Conservation (phyloP, 30 jellyfish, hydroid and myxozoan genomes). For the Chrysaora quinquecirrha region DNA sequence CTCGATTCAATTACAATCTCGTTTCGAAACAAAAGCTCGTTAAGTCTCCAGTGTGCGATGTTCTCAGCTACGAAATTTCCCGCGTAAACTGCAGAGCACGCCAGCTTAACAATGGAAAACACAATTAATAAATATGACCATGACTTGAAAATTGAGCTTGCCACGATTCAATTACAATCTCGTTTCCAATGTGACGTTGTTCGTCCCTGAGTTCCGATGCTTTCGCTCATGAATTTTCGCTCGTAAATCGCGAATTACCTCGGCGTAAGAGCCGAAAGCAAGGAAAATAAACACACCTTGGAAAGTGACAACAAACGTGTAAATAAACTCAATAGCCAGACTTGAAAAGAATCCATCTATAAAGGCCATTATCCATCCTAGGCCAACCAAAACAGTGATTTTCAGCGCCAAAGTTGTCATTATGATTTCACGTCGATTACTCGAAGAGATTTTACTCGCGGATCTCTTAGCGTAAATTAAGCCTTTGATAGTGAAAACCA, state of each 20-base stretch:
- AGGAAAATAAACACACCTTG: constrained; percentile 50
- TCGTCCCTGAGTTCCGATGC: too few relatives aligned
- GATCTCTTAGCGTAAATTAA: neutral
- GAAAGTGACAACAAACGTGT: constrained; percentile 33
- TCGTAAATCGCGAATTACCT: neutral
- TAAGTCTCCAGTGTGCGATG: too few relatives aligned
- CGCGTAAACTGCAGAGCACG: too few relatives aligned
- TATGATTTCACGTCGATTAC: constrained; percentile 30
- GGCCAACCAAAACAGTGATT: constrained; percentile 41
- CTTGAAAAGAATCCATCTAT: constrained; percentile 36
- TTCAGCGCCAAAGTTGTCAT: constrained; percentile 32
- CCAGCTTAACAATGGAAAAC: too few relatives aligned
- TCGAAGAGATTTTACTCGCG: constrained; percentile 6
- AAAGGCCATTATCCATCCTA: constrained; percentile 62
- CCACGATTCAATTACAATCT: too few relatives aligned
- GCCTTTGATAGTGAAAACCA: constrained; percentile 32
- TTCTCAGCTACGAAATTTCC: too few relatives aligned
- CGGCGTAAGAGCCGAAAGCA: constrained; percentile 29
- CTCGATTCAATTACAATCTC: too few relatives aligned
- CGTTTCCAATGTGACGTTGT: too few relatives aligned
- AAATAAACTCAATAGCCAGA: constrained; percentile 9
- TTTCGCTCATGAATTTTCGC: too few relatives aligned
- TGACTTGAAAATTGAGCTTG: too few relatives aligned
- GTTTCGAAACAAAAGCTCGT: too few relatives aligned
- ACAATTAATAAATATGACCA: too few relatives aligned